Base-by-base conservation (phyloP, 1,140 invertebrate species). In the Metaphire vulgaris region DNA sequence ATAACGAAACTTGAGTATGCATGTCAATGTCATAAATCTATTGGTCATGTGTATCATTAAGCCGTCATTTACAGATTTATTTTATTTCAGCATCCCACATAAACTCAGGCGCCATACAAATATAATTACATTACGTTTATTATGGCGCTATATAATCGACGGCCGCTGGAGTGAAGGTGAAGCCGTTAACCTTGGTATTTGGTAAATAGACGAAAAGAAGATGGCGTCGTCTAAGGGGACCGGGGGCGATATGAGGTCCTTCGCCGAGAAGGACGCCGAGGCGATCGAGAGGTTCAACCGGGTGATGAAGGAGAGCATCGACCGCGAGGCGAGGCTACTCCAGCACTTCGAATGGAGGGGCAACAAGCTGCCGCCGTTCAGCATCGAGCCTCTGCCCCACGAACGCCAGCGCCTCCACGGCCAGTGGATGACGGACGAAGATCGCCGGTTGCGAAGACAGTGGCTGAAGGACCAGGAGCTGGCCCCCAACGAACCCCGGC, bases 381-480 rank as follows among this genome's bases (percentile, higher is more conserved):
- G 73, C 31, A 85, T 86, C 66, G 84, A 86, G 72, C 85, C 82
- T 6, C 72, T 84, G 68, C 80, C 83, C 1, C 69, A 80, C 78
- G 83, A 84, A 76, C 71, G 84, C 68, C 76, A 82, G 66, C 79
- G 85, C 33, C 75, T 85, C 32, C n/a, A n/a, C n/a, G 74, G 78
- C 32, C 75, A 76, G 32, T 80, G 79, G 71, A 84, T 86, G 83
- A 84, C 82, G 1, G 78, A 80, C 0, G 84, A 82, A 64, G 83
- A 86, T 15, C 80, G 85, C 33, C 76, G 77, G 12, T 71, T 83
- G 16, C 76, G 85, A 77, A 81, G 80, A 71, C 83, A 85, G 71
- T 86, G 84, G 84, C 26, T 86, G 12, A 75, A 81, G 70, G 85
- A 85, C 79, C 85, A 86, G 78, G 72, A 77, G n/a, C 79, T 86